These are phyloP conservation scores for Vesta saturnalis DNA, from an alignment of 2,888 invertebrate genomes.

Conservation along the genomic window DNA sequence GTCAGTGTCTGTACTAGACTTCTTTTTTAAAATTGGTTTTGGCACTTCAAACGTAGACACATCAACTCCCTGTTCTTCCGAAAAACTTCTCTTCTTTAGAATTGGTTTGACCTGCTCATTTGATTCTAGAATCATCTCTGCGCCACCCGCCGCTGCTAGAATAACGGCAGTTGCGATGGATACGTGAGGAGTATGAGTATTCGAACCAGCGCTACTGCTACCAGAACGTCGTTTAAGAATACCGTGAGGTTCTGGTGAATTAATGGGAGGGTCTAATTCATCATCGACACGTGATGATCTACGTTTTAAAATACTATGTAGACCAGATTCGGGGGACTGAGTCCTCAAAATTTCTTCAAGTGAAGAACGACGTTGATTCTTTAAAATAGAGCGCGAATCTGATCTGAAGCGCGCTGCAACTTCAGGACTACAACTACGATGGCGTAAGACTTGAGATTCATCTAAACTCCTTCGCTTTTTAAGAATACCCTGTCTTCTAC, in stretches of 20 bases:
- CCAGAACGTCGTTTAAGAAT: slow-evolving; percentile 84
- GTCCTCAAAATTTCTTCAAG: slow-evolving; percentile 75
- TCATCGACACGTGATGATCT: slow-evolving; percentile 73
- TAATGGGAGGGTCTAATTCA: slow-evolving; percentile 68
- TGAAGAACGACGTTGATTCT: slow-evolving; percentile 74
- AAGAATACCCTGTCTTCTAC: slow-evolving; percentile 79
- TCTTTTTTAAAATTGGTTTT: slow-evolving; percentile 88
- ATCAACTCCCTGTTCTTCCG: slow-evolving; percentile 60
- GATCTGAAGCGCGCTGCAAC: slow-evolving; percentile 67
- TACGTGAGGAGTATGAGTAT: slow-evolving; percentile 72
- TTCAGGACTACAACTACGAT: slow-evolving; percentile 77
- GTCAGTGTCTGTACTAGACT: slow-evolving; percentile 79
- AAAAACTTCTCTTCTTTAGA: slow-evolving; percentile 83
- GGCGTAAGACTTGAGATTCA: slow-evolving; percentile 76
- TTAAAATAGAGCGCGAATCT: slow-evolving; percentile 74
- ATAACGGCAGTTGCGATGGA: slow-evolving; percentile 75
- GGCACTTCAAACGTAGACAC: slow-evolving; percentile 62
- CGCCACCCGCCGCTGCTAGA: slow-evolving; percentile 71
- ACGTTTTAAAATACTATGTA: slow-evolving; percentile 75
- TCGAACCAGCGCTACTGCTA: slow-evolving; percentile 67
- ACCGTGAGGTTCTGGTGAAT: slow-evolving; percentile 71
- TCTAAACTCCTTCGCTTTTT: slow-evolving; percentile 87
- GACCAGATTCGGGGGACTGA: slow-evolving; percentile 72
- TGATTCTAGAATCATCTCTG: slow-evolving; percentile 54
- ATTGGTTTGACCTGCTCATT: slow-evolving; percentile 76